phyloP scores from a whole-genome alignment of 23 tunicate species.

The Diplosoma virens region DNA sequence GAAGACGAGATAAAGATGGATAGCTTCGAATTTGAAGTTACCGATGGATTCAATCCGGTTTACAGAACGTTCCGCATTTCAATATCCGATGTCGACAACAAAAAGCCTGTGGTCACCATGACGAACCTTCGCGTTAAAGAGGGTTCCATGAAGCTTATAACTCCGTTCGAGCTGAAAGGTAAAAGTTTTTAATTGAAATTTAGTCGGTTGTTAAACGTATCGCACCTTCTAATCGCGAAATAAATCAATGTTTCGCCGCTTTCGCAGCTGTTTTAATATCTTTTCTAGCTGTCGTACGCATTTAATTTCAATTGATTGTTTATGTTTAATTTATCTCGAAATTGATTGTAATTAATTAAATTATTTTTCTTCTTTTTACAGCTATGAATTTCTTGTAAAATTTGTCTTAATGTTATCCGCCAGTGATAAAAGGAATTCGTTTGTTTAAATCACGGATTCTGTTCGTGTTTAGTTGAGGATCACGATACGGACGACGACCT shows the following conservation, averaged over 20 bases:
- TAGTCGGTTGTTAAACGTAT: too few species aligned
- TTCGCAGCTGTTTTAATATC: too few species aligned
- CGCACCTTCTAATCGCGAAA: too few species aligned
- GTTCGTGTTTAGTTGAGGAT: constrained; percentile 63
- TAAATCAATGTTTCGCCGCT: too few species aligned
- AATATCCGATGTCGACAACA: constrained; percentile 97
- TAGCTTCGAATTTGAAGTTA: constrained; percentile 92
- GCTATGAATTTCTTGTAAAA: too few species aligned
- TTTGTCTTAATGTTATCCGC: too few species aligned
- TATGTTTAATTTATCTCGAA: too few species aligned
- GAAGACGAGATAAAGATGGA: constrained; percentile 95
- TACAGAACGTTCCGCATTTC: constrained; percentile 93
- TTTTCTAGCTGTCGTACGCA: too few species aligned
- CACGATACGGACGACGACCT: constrained; percentile 77
- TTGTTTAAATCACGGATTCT: neutral
- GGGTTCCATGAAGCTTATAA: constrained; percentile 73
- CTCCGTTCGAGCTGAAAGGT: constrained; percentile 97
- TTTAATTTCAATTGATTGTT: too few species aligned
- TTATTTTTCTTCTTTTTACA: too few species aligned
- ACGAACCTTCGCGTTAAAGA: constrained; percentile 73
- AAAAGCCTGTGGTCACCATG: constrained; percentile 87
- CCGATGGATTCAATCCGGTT: constrained; percentile 97
- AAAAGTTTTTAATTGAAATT: neutral
- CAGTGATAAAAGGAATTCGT: too few species aligned
- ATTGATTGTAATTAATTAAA: too few species aligned